Evolutionary conservation across 2,888 invertebrate species (phyloP), one percentile per base, ranked within the genome.

Genomic region (Sphaeridia pumilis): DNA sequence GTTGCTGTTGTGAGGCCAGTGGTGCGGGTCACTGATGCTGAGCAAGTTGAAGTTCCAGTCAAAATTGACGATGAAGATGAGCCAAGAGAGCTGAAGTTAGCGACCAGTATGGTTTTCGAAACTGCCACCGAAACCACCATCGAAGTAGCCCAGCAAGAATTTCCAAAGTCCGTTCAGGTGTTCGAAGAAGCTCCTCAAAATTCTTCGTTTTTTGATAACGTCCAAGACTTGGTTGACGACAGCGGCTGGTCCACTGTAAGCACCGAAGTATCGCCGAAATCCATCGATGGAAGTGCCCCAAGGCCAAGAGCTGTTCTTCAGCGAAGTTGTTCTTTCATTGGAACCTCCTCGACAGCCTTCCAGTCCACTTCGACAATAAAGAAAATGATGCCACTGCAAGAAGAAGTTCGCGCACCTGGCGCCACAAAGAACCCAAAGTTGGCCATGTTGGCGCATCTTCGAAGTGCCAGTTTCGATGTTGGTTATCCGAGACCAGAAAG

Each of bases 391-490:
- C 38, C 38, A 38, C 12, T 38, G 12, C 12, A 20, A 5, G 38
- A 38, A 38, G 20, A 14, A 7, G 17, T 20, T 14, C 7, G 17
- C 5, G n/a, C n/a, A n/a, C n/a, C n/a, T n/a, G n/a, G n/a, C n/a
- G n/a, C n/a, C n/a, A n/a, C n/a, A n/a, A 38, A 20, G 17, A 38
- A 38, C 17, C 38, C 38, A 38, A 38, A 38, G 17, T 20, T 38
- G 5, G 17, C 7, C 12, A 20, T 20, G 17, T 5, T 38, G 7
- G 38, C 38, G 4, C 53, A 57, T 36, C 49, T 59, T 10, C 53
- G 58, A n/a, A 63, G 63, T 49, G 54, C 59, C 1, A 63, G 63
- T 49, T 56, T 63, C 36, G 63, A 63, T 54, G 59, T 59, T 14
- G 46, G 52, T 22, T 57, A 54, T 36, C 56, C 56, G 1, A 52